Percentiles rank a stretch among this genome's conserved stretches.
Evolutionary conservation across 1,140 invertebrate genomes (phyloP).

Genomic region (Oscheius sp.): DNA sequence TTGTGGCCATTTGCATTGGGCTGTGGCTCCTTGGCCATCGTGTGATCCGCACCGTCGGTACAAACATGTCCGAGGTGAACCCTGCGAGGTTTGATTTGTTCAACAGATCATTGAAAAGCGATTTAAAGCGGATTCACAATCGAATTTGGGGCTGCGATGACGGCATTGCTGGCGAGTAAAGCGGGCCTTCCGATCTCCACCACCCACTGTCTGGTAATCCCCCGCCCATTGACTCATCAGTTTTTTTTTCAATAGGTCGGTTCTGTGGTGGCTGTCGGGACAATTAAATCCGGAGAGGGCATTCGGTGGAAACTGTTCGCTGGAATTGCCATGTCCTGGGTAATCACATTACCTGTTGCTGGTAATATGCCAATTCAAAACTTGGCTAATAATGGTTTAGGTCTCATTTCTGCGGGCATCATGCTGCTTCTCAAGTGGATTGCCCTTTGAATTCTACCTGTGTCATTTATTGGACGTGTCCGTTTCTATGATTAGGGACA

Average conservation of each 20-base stretch:
- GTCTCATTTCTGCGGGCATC: conserved; percentile 39
- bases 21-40: conserved; percentile 87
- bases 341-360: conserved; percentile 88
- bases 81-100: conserved; percentile 67
- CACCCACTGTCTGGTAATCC: conserved; percentile 81
- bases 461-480: too few relatives aligned
- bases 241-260: conserved; percentile 65
- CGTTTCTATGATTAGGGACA: too few relatives aligned
- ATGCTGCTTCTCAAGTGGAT: conserved; percentile 20
- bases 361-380: conserved; percentile 62
- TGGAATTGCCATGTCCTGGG: conserved; percentile 92
- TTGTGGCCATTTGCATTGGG: conserved; percentile 86
- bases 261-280: conserved; percentile 49
- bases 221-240: not conserved
- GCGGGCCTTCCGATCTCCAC: conserved; percentile 91
- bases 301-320: conserved; percentile 64
- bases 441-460: too few relatives aligned
- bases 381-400: not conserved
- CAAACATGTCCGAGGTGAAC: conserved; percentile 91
- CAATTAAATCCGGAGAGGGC: conserved; percentile 51
- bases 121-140: conserved; percentile 51
- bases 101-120: not conserved
- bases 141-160: conserved; percentile 64
- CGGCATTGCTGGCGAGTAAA: conserved; percentile 89
- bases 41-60: conserved; percentile 92